Evolutionary conservation across 2,888 invertebrate species (phyloP).

Genomic region (Macaria notata): DNA sequence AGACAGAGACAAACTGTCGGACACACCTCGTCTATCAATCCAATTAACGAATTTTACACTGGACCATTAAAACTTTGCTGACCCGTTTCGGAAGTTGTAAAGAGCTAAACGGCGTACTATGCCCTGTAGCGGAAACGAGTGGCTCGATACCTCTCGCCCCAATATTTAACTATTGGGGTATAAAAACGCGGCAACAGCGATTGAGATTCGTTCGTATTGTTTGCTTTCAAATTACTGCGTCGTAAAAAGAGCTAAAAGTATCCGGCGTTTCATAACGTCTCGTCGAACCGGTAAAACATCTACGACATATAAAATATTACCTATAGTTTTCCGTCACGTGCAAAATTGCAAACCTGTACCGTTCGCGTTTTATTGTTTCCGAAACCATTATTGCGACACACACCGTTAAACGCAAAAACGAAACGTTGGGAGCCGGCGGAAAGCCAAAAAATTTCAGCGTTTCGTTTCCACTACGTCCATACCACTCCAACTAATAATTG

Average conservation of each 20-base stretch:
- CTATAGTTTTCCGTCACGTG: conserved; percentile 23
- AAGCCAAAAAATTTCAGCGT: conserved; percentile 44
- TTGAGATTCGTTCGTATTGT: conserved; percentile 12
- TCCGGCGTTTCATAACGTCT: conserved; percentile 12
- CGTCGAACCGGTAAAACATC: conserved; percentile 13
- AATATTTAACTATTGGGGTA: conserved; percentile 24
- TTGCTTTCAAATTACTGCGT: conserved; percentile 13
- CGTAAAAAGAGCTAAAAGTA: conserved; percentile 17
- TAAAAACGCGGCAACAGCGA: conserved; percentile 24
- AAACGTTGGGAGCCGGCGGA: conserved; percentile 39
- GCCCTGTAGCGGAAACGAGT: conserved; percentile 27
- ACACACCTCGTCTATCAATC: conserved; percentile 59
- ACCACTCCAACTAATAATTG: conserved; percentile 47
- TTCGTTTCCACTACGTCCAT: conserved; percentile 37
- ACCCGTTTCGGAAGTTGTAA: conserved; percentile 50
- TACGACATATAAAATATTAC: conserved; percentile 19
- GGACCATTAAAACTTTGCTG: conserved; percentile 61
- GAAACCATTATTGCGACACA: conserved; percentile 59
- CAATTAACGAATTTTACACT: conserved; percentile 63
- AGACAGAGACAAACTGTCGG: conserved; percentile 47
- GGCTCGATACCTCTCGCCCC: conserved; percentile 19
- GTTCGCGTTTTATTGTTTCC: conserved; percentile 59
- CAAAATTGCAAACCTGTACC: conserved; percentile 46
- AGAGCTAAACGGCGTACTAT: conserved; percentile 39
- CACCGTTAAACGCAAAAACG: conserved; percentile 62